Evolutionary conservation across 2,113 vertebrate species (phyloP), one percentile per base, ranked within the genome.

Genomic region (Numida meleagris): DNA sequence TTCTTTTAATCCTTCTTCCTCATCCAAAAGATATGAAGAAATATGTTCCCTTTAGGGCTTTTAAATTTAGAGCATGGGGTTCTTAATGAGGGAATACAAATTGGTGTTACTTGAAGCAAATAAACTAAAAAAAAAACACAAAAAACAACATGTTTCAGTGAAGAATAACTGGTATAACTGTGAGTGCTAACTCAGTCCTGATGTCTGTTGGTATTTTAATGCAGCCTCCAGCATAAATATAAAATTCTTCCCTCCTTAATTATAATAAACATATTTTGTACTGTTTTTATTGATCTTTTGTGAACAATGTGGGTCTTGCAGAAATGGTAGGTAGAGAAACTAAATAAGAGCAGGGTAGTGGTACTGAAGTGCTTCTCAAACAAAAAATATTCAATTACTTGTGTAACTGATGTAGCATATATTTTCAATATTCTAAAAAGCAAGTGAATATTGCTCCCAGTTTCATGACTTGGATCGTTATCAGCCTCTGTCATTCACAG

Each of bases 281-380:
- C 96, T 61, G 63, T 31, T 75, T 78, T 45, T 88, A 93, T 88
- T 97, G 92, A 96, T 95, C 93, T 96, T 93, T 58, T 45, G n/a
- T 80, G 90, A 97, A 91, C 86, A 96, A 48, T 62, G 57, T 90
- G 90, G 92, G 85, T 97, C 95, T 96, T 96, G n/a, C 75, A 94
- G 75, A 50, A 95, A 89, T 78, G 21, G 70, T 85, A 72, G 84
- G 70, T 83, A 83, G 58, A 94, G 68, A 33, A 88, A 81, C 38
- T 92, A 75, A 96, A 88, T 91, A 94, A 88, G 25, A 80, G 24
- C 31, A 89, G 61, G 5, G 29, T 73, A 70, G 34, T 34, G 38
- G 29, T 75, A 74, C 53, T 81, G 74, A 73, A 91, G 66, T 73
- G 40, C 34, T 94, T 81, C 85, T 95, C 82, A 71, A 96, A 82